phyloP scores from a whole-genome alignment of 2,797 vertebrate species.

The Gouania willdenowi region DNA sequence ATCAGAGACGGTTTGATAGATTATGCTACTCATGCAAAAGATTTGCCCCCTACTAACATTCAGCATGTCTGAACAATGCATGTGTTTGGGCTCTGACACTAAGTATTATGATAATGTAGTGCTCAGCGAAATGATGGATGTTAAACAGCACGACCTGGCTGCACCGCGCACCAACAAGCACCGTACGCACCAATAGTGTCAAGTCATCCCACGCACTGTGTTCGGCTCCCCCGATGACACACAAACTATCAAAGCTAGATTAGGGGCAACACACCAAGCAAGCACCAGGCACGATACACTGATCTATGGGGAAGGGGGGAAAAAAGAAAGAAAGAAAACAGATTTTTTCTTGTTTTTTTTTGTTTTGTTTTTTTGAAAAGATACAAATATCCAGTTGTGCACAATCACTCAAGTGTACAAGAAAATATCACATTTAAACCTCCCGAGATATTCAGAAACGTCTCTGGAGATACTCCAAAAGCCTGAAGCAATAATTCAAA shows the following conservation, averaged over 20 bases:
- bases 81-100: conserved; percentile 60
- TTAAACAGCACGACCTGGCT: conserved; percentile 68
- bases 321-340: neutral
- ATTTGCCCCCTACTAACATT: conserved; percentile 69
- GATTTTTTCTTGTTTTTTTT: too few relatives aligned
- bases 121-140: conserved; percentile 69
- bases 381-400: neutral
- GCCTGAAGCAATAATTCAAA: conserved; percentile 39
- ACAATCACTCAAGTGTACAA: conserved; percentile 4
- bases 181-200: conserved; percentile 44
- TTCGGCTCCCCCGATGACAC: conserved; percentile 36
- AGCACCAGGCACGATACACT: conserved; percentile 16
- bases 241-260: conserved; percentile 37
- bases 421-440: conserved; percentile 21
- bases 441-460: conserved; percentile 26
- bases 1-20: conserved; percentile 71
- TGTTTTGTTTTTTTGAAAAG: neutral
- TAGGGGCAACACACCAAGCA: conserved; percentile 33
- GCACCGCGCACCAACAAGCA: conserved; percentile 40
- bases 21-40: conserved; percentile 70
- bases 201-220: conserved; percentile 53
- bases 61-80: conserved; percentile 71
- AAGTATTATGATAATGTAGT: conserved; percentile 73
- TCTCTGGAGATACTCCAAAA: conserved; percentile 21
- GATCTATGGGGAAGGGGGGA: neutral